Base-by-base conservation (phyloP, 2,888 invertebrate genomes). In the Eurytoma adleriae region DNA sequence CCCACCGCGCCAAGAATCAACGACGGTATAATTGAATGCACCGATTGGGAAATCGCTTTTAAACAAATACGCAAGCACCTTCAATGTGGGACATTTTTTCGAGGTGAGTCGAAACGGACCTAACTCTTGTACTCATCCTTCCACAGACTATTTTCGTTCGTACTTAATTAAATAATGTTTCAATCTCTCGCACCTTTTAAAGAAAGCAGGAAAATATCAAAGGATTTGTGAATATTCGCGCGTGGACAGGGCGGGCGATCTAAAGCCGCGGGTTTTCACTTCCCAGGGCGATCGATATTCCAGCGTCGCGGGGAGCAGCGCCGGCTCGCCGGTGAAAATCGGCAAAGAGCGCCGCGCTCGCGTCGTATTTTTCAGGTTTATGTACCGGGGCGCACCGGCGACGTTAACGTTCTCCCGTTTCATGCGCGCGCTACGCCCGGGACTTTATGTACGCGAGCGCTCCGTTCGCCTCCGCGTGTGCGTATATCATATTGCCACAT, bases 401-500 rank as follows among this genome's bases (percentile, higher is more conserved):
- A 85, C 86, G 83, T 87, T 88, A 86, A 82, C 76, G 68, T 76
- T 79, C 76, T 79, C 79, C 64, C 82, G 82, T 85, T 86, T 84
- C 83, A 83, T 54, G 64, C 64, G 48, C 82, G 79, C 75, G 64
- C 40, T n/a, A 83, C 82, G 80, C 78, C 67, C 27, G 83, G 64
- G 64, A 64, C 64, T 73, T 78, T 78, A 73, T 78, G 64, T 18
- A 68, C 48, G 78, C 72, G 30, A 50, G 70, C 50, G 59, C 16
- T 12, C 56, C 30, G 50, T 5, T 72, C 24, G 56, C 77, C 62
- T 76, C 70, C 73, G 83, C 84, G 82, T 86, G 83, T 30, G 59
- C 72, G 48, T 86, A 88, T 86, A 87, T 88, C 87, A 88, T 87
- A 85, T 87, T 84, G 86, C 86, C 86, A 85, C 88, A 86, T 88